Percentiles rank a stretch among this genome's conserved stretches.
phyloP scores from a whole-genome alignment of 2,113 vertebrate species.

The Apus apus region DNA sequence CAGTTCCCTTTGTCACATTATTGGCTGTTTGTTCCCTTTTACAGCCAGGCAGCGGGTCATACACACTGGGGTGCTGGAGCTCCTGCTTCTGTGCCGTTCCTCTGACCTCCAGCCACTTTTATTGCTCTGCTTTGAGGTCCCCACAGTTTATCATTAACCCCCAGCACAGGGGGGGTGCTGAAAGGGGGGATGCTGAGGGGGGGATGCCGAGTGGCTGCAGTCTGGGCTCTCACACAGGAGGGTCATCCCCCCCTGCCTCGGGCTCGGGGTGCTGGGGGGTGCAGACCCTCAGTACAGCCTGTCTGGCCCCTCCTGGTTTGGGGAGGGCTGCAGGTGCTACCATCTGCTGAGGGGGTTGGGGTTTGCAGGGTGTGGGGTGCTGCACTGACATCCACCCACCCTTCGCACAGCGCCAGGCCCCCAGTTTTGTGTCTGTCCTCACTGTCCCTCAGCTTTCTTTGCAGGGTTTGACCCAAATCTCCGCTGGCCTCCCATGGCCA shows the following conservation, averaged over 20 bases:
- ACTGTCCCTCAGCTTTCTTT: not conserved
- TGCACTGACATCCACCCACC: fast-evolving
- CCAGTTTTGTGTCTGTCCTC: not conserved
- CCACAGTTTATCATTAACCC: not conserved
- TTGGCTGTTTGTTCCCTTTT: not conserved
- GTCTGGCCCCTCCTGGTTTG: not conserved
- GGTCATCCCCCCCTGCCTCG: not conserved
- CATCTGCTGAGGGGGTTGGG: not conserved
- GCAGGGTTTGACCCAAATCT: not conserved
- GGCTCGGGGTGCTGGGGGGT: not conserved
- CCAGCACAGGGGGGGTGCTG: not conserved
- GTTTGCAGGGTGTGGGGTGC: not conserved
- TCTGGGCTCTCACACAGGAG: not conserved
- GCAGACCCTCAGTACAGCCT: fast-evolving
- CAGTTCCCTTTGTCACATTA: fast-evolving
- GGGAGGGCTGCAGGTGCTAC: not conserved
- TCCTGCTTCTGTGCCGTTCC: not conserved
- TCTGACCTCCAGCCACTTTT: not conserved
- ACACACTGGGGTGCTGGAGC: not conserved
- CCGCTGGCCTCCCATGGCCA: too few relatives aligned
- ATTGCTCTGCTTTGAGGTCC: not conserved
- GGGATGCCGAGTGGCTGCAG: too few relatives aligned
- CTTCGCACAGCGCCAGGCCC: not conserved
- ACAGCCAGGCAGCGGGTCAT: not conserved
- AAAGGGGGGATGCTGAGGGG: not conserved